phyloP scores from a whole-genome alignment of 2,888 invertebrate species.

The Calephelis perditalis region DNA sequence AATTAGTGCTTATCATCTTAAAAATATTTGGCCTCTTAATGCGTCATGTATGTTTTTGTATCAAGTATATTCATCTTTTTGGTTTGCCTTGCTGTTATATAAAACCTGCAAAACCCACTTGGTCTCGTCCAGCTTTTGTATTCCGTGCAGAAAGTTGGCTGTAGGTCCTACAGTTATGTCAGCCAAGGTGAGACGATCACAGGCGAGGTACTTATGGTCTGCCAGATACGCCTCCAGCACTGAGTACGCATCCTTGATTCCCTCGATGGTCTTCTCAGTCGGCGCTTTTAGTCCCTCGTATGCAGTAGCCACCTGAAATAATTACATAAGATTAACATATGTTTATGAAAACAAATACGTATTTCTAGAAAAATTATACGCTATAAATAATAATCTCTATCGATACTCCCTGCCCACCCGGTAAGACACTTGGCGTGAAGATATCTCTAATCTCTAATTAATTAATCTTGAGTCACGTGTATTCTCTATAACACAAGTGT shows the following conservation, averaged over 20 bases:
- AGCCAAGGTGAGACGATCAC: slow-evolving; percentile 41
- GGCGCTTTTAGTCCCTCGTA: slow-evolving; percentile 33
- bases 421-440: background rate
- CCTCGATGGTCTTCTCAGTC: slow-evolving; percentile 28
- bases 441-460: background rate
- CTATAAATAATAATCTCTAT: background rate
- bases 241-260: slow-evolving; percentile 37
- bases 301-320: slow-evolving; percentile 38
- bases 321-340: background rate
- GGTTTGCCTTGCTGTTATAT: slow-evolving; percentile 26
- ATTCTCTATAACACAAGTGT: too few relatives aligned
- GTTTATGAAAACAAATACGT: too few relatives aligned
- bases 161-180: slow-evolving; percentile 42
- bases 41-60: slow-evolving; percentile 34
- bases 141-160: slow-evolving; percentile 31
- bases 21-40: background rate
- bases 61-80: slow-evolving; percentile 35
- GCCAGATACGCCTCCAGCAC: slow-evolving; percentile 39
- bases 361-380: background rate
- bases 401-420: background rate
- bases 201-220: slow-evolving; percentile 33
- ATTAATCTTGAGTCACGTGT: too few relatives aligned
- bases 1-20: background rate
- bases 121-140: slow-evolving; percentile 35
- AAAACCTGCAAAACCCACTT: slow-evolving; percentile 30